Evolutionary conservation across 1,140 invertebrate species (phyloP).

Genomic region (Zaprionus ornatus): DNA sequence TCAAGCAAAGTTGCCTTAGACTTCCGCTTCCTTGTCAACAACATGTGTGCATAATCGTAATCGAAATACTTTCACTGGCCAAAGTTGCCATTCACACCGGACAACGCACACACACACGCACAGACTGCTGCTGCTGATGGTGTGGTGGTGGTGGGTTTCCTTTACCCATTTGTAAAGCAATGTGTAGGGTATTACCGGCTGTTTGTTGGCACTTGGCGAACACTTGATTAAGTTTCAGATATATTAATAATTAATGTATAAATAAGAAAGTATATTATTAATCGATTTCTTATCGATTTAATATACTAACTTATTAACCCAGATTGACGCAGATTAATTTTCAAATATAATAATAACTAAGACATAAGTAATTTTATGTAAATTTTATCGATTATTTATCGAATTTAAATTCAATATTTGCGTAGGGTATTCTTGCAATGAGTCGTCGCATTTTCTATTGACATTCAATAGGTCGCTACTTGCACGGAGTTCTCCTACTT

Average conservation of each 20-base stretch:
- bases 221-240: not conserved
- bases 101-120: conserved; percentile 24
- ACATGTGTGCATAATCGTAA: conserved; percentile 51
- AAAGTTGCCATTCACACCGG: conserved; percentile 48
- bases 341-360: too few species aligned
- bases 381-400: too few species aligned
- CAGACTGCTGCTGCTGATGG: not conserved
- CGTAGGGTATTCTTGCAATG: conserved; percentile 7
- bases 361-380: too few species aligned
- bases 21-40: conserved; percentile 76
- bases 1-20: conserved; percentile 40
- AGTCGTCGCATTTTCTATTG: conserved; percentile 47
- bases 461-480: conserved; percentile 58
- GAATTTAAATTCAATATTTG: not conserved
- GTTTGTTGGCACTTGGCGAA: not conserved
- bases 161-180: not conserved
- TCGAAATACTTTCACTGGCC: conserved; percentile 71
- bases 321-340: too few species aligned
- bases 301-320: too few species aligned
- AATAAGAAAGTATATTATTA: too few species aligned
- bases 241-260: too few species aligned
- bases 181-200: not conserved
- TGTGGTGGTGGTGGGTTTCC: conserved; percentile 35
- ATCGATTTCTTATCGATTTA: too few species aligned
- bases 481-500: not conserved